These are phyloP conservation scores for Dolichotis patagonum DNA, from an alignment of 2,113 vertebrate genomes.

Conservation along the genomic window DNA sequence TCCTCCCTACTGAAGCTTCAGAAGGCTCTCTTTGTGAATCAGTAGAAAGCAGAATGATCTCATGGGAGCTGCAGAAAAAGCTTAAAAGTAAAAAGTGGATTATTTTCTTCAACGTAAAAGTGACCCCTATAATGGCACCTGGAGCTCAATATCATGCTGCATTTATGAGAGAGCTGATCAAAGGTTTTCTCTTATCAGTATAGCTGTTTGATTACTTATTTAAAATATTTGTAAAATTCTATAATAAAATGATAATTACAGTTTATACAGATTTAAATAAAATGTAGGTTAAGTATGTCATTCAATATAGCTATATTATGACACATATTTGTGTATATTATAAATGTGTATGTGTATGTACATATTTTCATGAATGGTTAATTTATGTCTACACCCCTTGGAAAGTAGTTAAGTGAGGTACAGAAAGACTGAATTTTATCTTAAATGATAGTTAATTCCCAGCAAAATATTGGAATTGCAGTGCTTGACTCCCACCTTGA, in stretches of 20 bases:
- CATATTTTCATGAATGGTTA: conserved; percentile 38
- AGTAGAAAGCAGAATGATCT: conserved; percentile 52
- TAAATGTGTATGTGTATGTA: neutral
- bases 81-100: conserved; percentile 63
- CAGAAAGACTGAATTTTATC: neutral
- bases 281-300: neutral
- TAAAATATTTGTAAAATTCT: conserved; percentile 18
- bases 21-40: conserved; percentile 45
- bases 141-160: neutral
- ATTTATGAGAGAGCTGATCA: conserved; percentile 16
- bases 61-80: conserved; percentile 46
- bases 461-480: conserved; percentile 11
- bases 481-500: neutral
- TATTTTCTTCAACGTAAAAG: conserved; percentile 62
- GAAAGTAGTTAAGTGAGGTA: neutral
- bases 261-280: conserved; percentile 12
- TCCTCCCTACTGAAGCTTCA: conserved; percentile 31
- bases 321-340: neutral
- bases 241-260: conserved; percentile 4
- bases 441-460: neutral
- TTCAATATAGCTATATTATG: neutral
- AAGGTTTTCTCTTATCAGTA: conserved; percentile 25
- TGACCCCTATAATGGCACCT: conserved; percentile 56
- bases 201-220: neutral
- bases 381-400: neutral